Conservation (phyloP, 2,113 vertebrate genomes). For the Lanius collurio region DNA sequence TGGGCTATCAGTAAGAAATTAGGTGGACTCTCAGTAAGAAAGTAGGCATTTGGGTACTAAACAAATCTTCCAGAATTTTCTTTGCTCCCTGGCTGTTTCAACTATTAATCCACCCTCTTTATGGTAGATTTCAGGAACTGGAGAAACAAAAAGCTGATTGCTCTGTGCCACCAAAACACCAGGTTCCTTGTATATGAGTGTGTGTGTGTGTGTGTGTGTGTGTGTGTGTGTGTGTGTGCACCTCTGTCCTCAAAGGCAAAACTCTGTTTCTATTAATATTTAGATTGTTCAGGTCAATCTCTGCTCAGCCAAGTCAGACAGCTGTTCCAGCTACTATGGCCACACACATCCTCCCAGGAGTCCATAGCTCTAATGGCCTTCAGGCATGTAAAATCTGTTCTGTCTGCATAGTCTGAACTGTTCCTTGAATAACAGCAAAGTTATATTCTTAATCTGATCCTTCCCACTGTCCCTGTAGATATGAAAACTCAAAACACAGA, state of each 20-base stretch:
- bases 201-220: too few relatives aligned
- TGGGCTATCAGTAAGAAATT: not conserved
- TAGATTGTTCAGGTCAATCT: not conserved
- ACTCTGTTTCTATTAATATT: not conserved
- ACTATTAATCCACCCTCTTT: not conserved
- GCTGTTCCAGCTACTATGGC: not conserved
- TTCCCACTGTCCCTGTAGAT: not conserved
- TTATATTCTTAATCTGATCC: not conserved
- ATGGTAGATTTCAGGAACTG: not conserved
- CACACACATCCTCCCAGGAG: not conserved
- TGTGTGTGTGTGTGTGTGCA: rapidly evolving
- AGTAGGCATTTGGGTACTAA: not conserved
- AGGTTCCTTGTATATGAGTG: not conserved
- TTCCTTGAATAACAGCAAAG: not conserved
- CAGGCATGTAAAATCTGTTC: not conserved
- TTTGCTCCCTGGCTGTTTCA: not conserved
- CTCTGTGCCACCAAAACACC: not conserved
- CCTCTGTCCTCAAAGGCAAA: not conserved
- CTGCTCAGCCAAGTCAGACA: not conserved
- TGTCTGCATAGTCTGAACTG: not conserved
- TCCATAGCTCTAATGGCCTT: not conserved
- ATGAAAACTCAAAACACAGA: not conserved
- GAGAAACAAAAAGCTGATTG: not conserved
- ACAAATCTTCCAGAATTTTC: not conserved
- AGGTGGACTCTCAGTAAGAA: not conserved